Base-by-base conservation (phyloP, 2,888 invertebrate genomes). In the Tridacna gigas region DNA sequence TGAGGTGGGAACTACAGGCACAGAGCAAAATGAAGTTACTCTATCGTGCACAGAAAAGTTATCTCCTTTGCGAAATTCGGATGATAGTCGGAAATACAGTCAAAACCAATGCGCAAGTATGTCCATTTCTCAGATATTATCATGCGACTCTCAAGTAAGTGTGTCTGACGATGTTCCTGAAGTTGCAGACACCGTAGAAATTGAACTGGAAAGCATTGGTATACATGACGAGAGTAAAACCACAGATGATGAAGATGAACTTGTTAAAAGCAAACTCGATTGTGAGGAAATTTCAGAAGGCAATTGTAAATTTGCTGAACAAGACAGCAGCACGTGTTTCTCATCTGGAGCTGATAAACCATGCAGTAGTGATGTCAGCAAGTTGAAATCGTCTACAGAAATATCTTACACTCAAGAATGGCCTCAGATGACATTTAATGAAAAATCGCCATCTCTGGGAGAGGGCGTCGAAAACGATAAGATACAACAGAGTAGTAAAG, bases 91-190 rank as follows among this genome's bases (percentile, higher is more conserved):
- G 15, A 60, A 74, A n/a, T 25, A 22, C 15, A 18, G 7, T 61
- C 18, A 74, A 13, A 13, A 1, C 7, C 3, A 74, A 13, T 12
- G 37, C 45, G 45, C 47, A n/a, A 22, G 63, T 47, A 63, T 63
- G 63, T 75, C 77, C 7, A 67, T 77, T 13, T 77, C 77, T 20
- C 69, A 77, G 56, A 77, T 77, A 22, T 37, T 77, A 18, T 56
- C 28, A 4, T 69, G 77, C 60, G 77, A 51, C 28, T 77, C 60
- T 37, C 48, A 60, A 48, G 37, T 20, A 18, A 63, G 63, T 28
- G 0, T 75, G 15, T 75, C 63, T 63, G 75, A 63, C 12, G 48
- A 71, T 51, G 51, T 71, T 11, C 71, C 71, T 9, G 71, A 71
- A 26, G 51, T 71, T 71, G 51, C 47, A 22, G 28, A 47, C 12